A percentile compares a stretch with the other conserved stretches of the same genome.
Evolutionary conservation across 2,888 invertebrate species (phyloP).

Genomic region (Schrankia costaestrigalis): DNA sequence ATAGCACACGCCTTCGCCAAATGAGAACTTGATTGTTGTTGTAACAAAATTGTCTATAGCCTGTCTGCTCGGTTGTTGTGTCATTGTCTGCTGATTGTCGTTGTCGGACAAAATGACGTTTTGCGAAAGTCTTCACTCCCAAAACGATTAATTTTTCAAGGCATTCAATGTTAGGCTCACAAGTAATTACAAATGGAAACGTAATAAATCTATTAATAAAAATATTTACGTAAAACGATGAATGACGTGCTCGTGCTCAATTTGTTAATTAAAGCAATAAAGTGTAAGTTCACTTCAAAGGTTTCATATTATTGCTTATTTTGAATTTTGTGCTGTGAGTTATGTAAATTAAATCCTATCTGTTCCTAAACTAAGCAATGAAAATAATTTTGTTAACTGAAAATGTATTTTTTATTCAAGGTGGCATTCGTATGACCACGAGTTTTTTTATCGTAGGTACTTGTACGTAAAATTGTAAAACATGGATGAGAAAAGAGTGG

Average conservation of each 20-base stretch:
- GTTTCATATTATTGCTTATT: constrained; percentile 51
- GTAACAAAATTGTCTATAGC: constrained; percentile 29
- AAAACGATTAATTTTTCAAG: constrained; percentile 35
- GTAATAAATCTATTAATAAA: constrained; percentile 32
- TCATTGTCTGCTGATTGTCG: no score
- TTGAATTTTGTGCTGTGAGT: constrained; percentile 22
- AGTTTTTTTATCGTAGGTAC: constrained; percentile 40
- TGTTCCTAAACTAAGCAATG: constrained; percentile 13
- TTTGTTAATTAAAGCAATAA: constrained; percentile 43
- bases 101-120: constrained; percentile 48
- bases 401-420: constrained; percentile 38
- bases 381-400: constrained; percentile 22
- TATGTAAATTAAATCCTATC: constrained; percentile 31
- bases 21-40: no score
- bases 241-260: constrained; percentile 32
- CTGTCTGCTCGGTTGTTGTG: constrained; percentile 1
- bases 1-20: no score
- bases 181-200: constrained; percentile 26
- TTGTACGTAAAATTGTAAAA: constrained; percentile 37
- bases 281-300: constrained; percentile 58
- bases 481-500: constrained; percentile 94
- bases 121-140: constrained; percentile 35
- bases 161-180: constrained; percentile 21
- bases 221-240: constrained; percentile 36
- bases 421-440: constrained; percentile 29